A percentile compares a stretch with the other conserved stretches of the same genome.
Evolutionary conservation across 2,888 invertebrate genomes (phyloP).

Genomic region (Heteromurus nitidus): DNA sequence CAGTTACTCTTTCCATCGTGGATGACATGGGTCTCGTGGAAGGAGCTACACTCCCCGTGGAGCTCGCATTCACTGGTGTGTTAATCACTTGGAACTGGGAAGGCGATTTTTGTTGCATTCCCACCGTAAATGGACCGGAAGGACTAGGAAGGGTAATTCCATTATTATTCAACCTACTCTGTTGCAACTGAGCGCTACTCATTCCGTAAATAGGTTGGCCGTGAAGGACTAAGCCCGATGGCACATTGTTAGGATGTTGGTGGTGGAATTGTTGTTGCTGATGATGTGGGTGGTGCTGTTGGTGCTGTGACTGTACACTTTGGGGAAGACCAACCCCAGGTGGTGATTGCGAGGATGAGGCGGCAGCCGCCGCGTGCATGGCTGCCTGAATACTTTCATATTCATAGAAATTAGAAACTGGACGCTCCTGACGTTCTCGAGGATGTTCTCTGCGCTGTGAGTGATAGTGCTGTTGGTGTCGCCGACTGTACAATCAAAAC

Average conservation of each 20-base stretch:
- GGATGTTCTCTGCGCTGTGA: slow-evolving; percentile 79
- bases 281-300: slow-evolving; percentile 46
- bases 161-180: slow-evolving; percentile 68
- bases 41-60: no score
- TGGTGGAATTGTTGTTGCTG: slow-evolving; percentile 53
- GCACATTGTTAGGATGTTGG: neutral
- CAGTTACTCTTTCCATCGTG: slow-evolving; percentile 50
- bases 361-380: slow-evolving; percentile 56
- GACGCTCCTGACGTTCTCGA: slow-evolving; percentile 80
- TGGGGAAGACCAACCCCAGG: slow-evolving; percentile 25
- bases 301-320: slow-evolving; percentile 62
- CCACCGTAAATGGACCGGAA: slow-evolving; percentile 68
- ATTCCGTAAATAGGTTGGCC: slow-evolving; percentile 64
- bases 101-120: slow-evolving; percentile 67
- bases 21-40: slow-evolving; percentile 54
- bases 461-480: slow-evolving; percentile 81
- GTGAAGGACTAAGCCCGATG: slow-evolving; percentile 47
- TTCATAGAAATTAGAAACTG: slow-evolving; percentile 89
- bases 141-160: slow-evolving; percentile 73
- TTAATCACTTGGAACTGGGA: slow-evolving; percentile 71
- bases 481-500: slow-evolving; percentile 78
- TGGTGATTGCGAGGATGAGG: slow-evolving; percentile 49
- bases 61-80: slow-evolving; percentile 44
- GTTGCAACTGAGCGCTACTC: slow-evolving; percentile 58
- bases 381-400: slow-evolving; percentile 82